phyloP scores from a whole-genome alignment of 2,888 invertebrate species.

The Drosophila monieri region DNA sequence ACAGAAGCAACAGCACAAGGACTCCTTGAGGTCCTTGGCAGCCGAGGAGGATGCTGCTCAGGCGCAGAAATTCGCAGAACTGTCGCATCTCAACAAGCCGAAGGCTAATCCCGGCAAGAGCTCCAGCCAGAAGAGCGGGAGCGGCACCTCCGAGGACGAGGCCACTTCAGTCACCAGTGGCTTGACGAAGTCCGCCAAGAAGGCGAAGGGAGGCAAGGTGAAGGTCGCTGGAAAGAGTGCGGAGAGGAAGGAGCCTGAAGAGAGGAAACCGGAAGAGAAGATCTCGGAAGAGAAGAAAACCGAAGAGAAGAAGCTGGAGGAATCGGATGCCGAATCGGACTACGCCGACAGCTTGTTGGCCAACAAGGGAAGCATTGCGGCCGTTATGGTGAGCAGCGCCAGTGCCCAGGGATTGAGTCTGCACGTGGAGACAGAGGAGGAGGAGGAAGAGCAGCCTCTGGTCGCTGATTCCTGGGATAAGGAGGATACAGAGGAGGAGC shows the following conservation, averaged over 20 bases:
- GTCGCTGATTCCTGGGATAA: conserved; percentile 2
- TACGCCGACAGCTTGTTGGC: conserved; percentile 59
- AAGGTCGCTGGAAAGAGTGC: conserved; percentile 9
- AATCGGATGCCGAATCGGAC: conserved; percentile 49
- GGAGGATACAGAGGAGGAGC: background rate
- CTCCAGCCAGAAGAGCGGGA: conserved; percentile 37
- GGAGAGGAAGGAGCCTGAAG: conserved; percentile 5
- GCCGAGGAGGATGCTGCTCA: conserved; percentile 56
- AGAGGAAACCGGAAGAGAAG: background rate
- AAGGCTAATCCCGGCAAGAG: conserved; percentile 24
- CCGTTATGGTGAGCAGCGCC: conserved; percentile 65
- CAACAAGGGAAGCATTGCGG: conserved; percentile 52
- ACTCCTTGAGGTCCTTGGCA: conserved; percentile 50
- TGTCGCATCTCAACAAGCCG: conserved; percentile 63
- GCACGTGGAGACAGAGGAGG: conserved; percentile 50
- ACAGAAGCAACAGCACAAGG: conserved; percentile 27
- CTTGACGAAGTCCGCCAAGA: conserved; percentile 42
- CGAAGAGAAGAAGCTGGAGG: background rate
- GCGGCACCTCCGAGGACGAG: conserved; percentile 55
- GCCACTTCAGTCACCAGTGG: conserved; percentile 22
- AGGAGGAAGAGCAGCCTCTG: background rate
- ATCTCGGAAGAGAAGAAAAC: background rate
- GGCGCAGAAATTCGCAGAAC: conserved; percentile 56
- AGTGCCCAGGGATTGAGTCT: conserved; percentile 60
- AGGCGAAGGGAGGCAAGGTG: conserved; percentile 41